Conservation (phyloP, 2,113 vertebrate species). For the Psephotus haematonotus region DNA sequence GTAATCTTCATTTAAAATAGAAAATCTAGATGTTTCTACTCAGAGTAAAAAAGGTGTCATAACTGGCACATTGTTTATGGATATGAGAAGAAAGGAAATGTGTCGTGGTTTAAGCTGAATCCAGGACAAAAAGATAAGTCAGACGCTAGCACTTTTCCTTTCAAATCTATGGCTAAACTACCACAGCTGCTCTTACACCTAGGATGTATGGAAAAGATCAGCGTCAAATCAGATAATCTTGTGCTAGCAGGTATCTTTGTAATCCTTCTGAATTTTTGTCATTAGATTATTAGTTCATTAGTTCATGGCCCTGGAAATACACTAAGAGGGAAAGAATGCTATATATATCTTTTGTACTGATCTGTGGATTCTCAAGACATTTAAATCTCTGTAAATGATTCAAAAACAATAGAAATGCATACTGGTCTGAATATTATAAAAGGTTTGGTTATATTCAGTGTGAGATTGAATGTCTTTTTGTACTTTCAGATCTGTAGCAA, state of each 20-base stretch:
- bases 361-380: neutral
- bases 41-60: neutral
- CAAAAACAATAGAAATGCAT: neutral
- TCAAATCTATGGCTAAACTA: neutral
- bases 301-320: neutral
- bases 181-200: neutral
- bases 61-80: neutral
- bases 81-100: neutral
- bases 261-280: neutral
- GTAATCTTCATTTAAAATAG: neutral
- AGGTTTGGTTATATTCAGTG: neutral
- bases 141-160: neutral
- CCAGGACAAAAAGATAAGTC: neutral
- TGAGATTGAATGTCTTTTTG: neutral
- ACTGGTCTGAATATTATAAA: neutral
- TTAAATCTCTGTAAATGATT: neutral
- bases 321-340: neutral
- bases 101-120: too few relatives aligned
- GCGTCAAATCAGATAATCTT: neutral
- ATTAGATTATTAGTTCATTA: neutral
- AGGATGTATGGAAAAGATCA: neutral
- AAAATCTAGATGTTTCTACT: neutral
- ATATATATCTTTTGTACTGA: neutral
- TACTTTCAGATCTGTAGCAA: neutral
- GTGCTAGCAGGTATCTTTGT: neutral